These are phyloP conservation scores for Cantharis rufa DNA, from an alignment of 2,888 invertebrate genomes.

Conservation along the genomic window DNA sequence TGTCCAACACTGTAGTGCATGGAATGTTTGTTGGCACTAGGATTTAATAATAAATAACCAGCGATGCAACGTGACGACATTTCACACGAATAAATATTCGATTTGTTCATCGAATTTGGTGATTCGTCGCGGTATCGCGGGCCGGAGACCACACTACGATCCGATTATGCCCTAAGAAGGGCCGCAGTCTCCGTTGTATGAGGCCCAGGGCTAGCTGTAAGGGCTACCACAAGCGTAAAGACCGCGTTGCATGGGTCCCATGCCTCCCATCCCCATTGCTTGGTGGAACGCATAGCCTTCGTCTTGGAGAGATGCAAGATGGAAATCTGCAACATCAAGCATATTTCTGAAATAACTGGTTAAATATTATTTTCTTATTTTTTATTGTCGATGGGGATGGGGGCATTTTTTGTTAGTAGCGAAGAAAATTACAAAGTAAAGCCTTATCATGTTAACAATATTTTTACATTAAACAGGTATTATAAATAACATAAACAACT, in stretches of 20 bases:
- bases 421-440: not conserved
- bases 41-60: slow-evolving; percentile 35
- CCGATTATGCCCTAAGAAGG: slow-evolving; percentile 54
- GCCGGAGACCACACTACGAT: slow-evolving; percentile 54
- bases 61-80: slow-evolving; percentile 42
- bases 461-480: not conserved
- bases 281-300: slow-evolving; percentile 60
- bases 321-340: slow-evolving; percentile 56
- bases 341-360: slow-evolving; percentile 14
- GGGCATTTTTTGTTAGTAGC: slow-evolving; percentile 23
- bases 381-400: slow-evolving; percentile 22
- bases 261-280: slow-evolving; percentile 59
- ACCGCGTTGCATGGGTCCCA: slow-evolving; percentile 59
- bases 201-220: slow-evolving; percentile 61
- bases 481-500: not conserved
- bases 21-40: slow-evolving; percentile 47
- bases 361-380: slow-evolving; percentile 1
- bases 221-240: slow-evolving; percentile 59
- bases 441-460: not conserved
- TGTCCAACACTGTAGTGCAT: slow-evolving; percentile 11
- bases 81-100: not conserved
- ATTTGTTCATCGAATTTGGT: slow-evolving; percentile 17
- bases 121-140: slow-evolving; percentile 49
- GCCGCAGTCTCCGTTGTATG: slow-evolving; percentile 59
- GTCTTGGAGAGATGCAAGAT: slow-evolving; percentile 59